phyloP scores from a whole-genome alignment of 30 jellyfish, hydroid and myxozoan species.

The Chrysaora quinquecirrha region DNA sequence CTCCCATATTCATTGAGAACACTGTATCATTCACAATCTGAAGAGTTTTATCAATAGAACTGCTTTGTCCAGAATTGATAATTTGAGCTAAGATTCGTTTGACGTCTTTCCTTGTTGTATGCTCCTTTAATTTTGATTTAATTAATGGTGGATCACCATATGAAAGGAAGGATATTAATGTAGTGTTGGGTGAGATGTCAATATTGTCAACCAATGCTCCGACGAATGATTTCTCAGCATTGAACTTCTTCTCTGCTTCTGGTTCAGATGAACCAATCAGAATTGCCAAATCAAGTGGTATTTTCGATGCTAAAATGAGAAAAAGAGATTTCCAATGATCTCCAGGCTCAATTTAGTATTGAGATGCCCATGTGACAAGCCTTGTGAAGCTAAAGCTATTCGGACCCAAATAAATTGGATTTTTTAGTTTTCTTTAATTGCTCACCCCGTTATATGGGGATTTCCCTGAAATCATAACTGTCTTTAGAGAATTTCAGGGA shows the following conservation, averaged over 20 bases:
- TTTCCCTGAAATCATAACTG: no score
- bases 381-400: no score
- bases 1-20: constrained; percentile 77
- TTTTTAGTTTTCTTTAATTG: no score
- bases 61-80: constrained; percentile 37
- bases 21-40: constrained; percentile 65
- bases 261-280: constrained; percentile 72
- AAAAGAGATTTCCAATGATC: neutral
- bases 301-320: neutral
- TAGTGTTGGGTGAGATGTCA: constrained; percentile 24
- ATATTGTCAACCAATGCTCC: constrained; percentile 19
- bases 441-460: no score
- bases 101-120: constrained; percentile 7
- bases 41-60: constrained; percentile 61
- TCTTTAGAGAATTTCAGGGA: no score
- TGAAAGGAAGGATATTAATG: constrained; percentile 61
- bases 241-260: constrained; percentile 23
- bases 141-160: constrained; percentile 46
- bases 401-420: no score
- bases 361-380: no score
- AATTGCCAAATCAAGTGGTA: constrained; percentile 43
- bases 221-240: constrained; percentile 51
- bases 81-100: constrained; percentile 3
- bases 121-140: constrained; percentile 45
- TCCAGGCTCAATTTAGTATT: no score